Conservation (phyloP, 2,797 vertebrate genomes). For the Chanos chanos region DNA sequence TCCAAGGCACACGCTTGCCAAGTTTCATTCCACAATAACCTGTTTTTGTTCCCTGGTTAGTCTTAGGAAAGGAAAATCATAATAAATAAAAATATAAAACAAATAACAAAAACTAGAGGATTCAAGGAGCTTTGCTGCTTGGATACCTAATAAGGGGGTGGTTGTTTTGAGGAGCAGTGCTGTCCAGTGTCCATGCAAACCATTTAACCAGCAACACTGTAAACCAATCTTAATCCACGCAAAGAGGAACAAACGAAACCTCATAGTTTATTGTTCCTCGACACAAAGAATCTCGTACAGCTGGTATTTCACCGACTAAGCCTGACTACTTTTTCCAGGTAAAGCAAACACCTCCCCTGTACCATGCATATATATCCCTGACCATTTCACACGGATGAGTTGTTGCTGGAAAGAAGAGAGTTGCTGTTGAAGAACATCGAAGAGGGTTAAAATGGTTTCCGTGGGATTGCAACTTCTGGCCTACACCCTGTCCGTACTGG, state of each 20-base stretch:
- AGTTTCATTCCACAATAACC: too few species aligned
- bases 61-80: too few species aligned
- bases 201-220: conserved; percentile 27
- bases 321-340: not conserved
- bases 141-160: not conserved
- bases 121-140: too few species aligned
- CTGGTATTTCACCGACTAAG: conserved; percentile 42
- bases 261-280: conserved; percentile 40
- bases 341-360: conserved; percentile 13
- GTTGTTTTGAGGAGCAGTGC: conserved; percentile 4
- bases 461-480: conserved; percentile 42
- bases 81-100: too few species aligned
- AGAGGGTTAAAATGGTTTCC: conserved; percentile 3
- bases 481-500: conserved; percentile 32
- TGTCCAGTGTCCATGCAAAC: not conserved
- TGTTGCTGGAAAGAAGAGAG: not conserved
- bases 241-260: conserved; percentile 13
- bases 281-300: conserved; percentile 53
- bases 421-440: not conserved
- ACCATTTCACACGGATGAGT: not conserved
- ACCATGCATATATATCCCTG: not conserved
- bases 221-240: conserved; percentile 31
- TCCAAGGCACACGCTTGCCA: too few species aligned
- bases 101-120: too few species aligned
- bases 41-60: too few species aligned